Evolutionary conservation across 1,140 invertebrate genomes (phyloP), one percentile per base, ranked within the genome.

Genomic region (Drosophila albomicans): DNA sequence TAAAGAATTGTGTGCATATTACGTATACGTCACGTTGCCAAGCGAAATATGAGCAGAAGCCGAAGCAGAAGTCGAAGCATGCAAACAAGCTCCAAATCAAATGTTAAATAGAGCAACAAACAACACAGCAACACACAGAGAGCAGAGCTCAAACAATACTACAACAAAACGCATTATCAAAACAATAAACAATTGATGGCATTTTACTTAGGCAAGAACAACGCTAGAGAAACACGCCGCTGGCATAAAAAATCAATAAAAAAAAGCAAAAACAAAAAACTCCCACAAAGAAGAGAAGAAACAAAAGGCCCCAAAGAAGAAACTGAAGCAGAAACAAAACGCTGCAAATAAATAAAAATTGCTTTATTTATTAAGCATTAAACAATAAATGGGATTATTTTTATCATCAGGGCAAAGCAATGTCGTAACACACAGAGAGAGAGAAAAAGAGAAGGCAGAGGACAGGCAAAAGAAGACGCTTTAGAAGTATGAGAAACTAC

Each of bases 321-420:
- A 59, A 67, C 59, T 64, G 41, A 78, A 56, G 16, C 63, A 43
- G 32, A 73, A 73, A 81, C 71, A 81, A 79, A 81, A 79, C 30
- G 75, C 62, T 66, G 52, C 75, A 85, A 89, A 89, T 89, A 89
- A 89, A 89, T 89, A 89, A 89, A 85, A 89, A 89, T 89, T 89
- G 85, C 86, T 89, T 89, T 89, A 90, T 89, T 90, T 90, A 89
- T 89, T 89, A 90, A 90, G 86, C 86, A 89, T 89, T 89, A 89
- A 90, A 89, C 85, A 89, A 89, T 89, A 89, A 89, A 89, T 90
- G 85, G 81, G 72, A 89, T 89, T 89, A 89, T 85, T 89, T 88
- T 89, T 88, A 89, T 81, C 78, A 85, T 67, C 59, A 69, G 30
- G 63, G 38, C 74, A 82, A 69, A 76, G 67, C 45, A 62, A 61